Evolutionary conservation across 2,888 invertebrate species (phyloP).

Genomic region (Bombylius major): DNA sequence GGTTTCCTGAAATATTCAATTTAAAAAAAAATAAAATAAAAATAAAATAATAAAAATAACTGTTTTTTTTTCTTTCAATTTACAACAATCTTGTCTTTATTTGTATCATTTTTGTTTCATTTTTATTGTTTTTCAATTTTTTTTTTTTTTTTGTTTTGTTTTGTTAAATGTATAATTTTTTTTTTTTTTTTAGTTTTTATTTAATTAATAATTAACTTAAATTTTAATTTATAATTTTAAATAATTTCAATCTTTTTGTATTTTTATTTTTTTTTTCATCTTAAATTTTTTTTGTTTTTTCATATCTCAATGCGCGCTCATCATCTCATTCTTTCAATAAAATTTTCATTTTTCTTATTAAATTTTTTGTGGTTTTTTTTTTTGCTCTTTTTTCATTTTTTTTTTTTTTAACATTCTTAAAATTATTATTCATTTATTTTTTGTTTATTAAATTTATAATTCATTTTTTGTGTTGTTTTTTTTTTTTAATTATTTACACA

Average conservation of each 20-base stretch:
- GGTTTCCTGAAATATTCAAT: too few species aligned
- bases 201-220: not conserved
- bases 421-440: too few species aligned
- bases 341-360: too few species aligned
- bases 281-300: not conserved
- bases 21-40: too few species aligned
- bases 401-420: too few species aligned
- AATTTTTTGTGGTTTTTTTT: too few species aligned
- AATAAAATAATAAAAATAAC: too few species aligned
- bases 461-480: too few species aligned
- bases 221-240: too few species aligned
- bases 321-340: not conserved
- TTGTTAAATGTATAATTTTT: not conserved
- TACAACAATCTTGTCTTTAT: constrained; percentile 7
- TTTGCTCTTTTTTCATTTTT: too few species aligned
- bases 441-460: too few species aligned
- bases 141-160: not conserved
- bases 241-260: not conserved
- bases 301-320: not conserved
- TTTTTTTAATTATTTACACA: too few species aligned
- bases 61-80: not conserved
- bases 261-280: not conserved
- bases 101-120: not conserved
- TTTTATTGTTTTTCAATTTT: not conserved
- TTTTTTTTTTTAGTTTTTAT: not conserved